Evolutionary conservation across 2,797 vertebrate species (phyloP), one percentile per base, ranked within the genome.

Genomic region (Sylvilagus floridanus): DNA sequence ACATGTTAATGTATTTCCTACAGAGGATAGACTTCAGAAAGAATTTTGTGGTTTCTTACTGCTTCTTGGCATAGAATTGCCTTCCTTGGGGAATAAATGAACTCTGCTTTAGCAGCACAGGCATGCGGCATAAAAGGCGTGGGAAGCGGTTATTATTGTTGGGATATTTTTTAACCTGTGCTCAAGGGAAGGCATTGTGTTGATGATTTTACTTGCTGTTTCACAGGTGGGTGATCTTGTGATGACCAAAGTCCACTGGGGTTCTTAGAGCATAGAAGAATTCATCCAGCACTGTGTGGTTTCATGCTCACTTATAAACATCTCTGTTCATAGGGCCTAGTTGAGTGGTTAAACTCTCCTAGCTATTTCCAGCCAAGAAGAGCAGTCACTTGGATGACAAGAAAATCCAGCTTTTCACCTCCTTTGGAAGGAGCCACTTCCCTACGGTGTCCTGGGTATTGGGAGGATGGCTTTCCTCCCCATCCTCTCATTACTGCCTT

Each of bases 401-500:
- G 84, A 52, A 92, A 78, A 82, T 68, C 84, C 71, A 57, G 87
- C 62, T 93, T 84, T 79, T 75, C 50, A 90, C 73, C 79, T 52
- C 37, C 65, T 92, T 77, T 79, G 71, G 52, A 94, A 72, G 72
- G 76, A 66, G 42, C 19, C 68, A 8, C 63, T 63, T 96, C 52
- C 78, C 26, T 52, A 26, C 9, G 63, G 19, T 79, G 42, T 89
- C 75, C 50, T 83, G 90, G 84, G 72, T 90, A 6, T 16, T 50
- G 63, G 77, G 92, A 95, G 30, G 94, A 87, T 0, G 8, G 87
- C 78, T 79, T 81, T 94, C 71, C 77, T 87, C 42, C 91, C 77
- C 84, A 82, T 95, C 75, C 92, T 76, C 75, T 93, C 93, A 78
- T 95, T 84, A 73, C 95, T 93, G 88, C 94, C 93, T 95, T 54